Conservation (phyloP, 2,888 invertebrate genomes). For the Petrolisthes cinctipes region DNA sequence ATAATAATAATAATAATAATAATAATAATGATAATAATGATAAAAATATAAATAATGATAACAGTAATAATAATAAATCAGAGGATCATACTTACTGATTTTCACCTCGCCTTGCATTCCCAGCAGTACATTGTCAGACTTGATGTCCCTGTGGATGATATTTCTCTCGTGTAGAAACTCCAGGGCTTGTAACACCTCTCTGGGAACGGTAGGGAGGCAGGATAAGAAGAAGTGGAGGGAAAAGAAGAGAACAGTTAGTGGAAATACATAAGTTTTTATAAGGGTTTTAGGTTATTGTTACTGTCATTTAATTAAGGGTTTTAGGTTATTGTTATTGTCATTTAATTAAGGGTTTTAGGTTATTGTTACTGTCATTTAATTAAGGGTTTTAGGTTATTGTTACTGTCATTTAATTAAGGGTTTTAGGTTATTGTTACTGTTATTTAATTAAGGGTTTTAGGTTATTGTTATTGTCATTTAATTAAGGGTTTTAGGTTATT, state of each 20-base stretch:
- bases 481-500: no score
- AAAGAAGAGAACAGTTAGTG: neutral
- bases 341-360: no score
- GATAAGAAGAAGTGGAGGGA: neutral
- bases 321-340: no score
- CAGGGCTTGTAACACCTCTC: conserved; percentile 72
- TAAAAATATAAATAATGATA: neutral
- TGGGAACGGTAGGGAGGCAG: conserved; percentile 16
- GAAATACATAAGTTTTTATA: neutral
- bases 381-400: no score
- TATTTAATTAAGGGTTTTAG: no score
- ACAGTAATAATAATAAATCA: neutral
- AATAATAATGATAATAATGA: neutral
- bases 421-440: no score
- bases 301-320: no score
- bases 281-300: neutral
- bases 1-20: neutral
- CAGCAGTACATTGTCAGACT: conserved; percentile 75
- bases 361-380: no score
- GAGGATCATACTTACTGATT: conserved; percentile 68
- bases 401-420: no score
- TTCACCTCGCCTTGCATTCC: conserved; percentile 75
- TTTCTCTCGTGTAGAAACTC: conserved; percentile 74
- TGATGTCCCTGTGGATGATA: conserved; percentile 72
- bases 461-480: no score